Conservation (phyloP, 2,113 vertebrate species). For the Fulmarus glacialis region DNA sequence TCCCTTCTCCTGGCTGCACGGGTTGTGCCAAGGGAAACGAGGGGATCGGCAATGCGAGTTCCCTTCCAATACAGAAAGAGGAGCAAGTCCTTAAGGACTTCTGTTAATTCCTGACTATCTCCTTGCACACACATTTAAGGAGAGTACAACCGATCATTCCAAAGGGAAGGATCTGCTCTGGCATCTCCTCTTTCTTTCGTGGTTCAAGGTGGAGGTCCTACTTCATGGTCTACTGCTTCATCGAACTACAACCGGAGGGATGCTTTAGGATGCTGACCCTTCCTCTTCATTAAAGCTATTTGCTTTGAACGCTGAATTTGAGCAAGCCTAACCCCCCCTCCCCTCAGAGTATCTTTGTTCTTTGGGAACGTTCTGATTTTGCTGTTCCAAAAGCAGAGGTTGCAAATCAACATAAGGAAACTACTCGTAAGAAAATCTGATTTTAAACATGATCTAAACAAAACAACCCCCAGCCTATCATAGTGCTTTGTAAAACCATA, state of each 20-base stretch:
- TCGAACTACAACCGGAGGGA: neutral
- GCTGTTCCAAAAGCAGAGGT: neutral
- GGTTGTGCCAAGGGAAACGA: neutral
- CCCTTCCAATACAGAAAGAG: neutral
- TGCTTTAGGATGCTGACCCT: neutral
- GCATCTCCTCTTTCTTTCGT: neutral
- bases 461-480: neutral
- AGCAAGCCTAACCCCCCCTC: neutral
- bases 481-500: conserved; percentile 27
- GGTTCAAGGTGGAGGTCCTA: neutral
- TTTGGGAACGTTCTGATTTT: neutral
- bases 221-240: neutral
- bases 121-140: neutral
- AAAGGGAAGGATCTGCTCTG: neutral
- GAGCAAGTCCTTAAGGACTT: neutral
- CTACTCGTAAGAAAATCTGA: neutral
- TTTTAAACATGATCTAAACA: neutral
- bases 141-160: neutral
- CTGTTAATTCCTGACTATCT: neutral
- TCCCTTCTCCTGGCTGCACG: neutral
- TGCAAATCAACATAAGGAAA: conserved; percentile 18
- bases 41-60: neutral
- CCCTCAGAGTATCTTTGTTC: neutral
- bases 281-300: neutral
- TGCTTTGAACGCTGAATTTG: neutral